Evolutionary conservation across 2,888 invertebrate species (phyloP).

Genomic region (Tenthredo amoena): DNA sequence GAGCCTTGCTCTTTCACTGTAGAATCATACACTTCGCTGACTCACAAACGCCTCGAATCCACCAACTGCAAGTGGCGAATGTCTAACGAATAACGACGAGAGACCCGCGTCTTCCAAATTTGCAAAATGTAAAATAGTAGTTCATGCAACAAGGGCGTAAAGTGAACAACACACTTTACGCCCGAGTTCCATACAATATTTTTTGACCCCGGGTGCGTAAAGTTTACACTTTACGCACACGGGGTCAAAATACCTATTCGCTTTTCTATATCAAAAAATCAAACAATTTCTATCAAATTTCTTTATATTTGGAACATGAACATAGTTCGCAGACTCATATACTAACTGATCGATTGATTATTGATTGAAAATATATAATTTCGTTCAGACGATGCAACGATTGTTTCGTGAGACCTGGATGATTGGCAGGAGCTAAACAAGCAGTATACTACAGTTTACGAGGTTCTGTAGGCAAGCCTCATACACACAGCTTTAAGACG

Average conservation of each 20-base stretch:
- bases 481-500: conserved; percentile 30
- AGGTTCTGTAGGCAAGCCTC: neutral
- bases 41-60: conserved; percentile 3
- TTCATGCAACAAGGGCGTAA: too few relatives aligned
- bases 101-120: neutral
- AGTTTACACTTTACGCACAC: too few relatives aligned
- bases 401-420: neutral
- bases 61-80: neutral
- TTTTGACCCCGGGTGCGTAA: too few relatives aligned
- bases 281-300: neutral
- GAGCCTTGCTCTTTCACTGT: neutral
- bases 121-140: neutral
- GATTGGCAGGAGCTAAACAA: conserved; percentile 24
- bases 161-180: too few relatives aligned
- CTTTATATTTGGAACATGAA: neutral
- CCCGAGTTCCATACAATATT: too few relatives aligned
- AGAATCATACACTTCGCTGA: conserved; percentile 9
- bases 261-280: neutral
- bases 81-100: conserved; percentile 17
- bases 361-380: neutral
- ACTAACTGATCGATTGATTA: too few relatives aligned
- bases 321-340: too few relatives aligned
- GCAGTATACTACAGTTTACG: neutral
- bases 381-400: neutral
- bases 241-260: too few relatives aligned